Base-by-base conservation (phyloP, 2,888 invertebrate genomes). In the Empis livida region DNA sequence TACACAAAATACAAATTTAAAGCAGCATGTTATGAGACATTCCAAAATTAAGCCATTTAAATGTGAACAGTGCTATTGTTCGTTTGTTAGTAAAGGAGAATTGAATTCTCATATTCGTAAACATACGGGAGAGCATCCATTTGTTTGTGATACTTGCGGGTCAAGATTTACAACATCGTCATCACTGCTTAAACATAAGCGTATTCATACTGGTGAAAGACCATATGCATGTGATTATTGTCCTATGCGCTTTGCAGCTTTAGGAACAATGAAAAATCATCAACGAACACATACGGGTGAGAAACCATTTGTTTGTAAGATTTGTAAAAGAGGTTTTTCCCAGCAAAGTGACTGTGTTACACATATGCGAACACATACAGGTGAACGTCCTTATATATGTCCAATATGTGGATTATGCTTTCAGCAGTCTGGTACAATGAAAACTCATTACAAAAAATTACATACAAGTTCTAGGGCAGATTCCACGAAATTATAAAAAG, bases 61-160 rank as follows among this genome's bases (percentile, higher is more conserved):
- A 49, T 71, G 71, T 50, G 58, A 59, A 3, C 53, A 57, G 17
- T 79, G 78, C 55, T 63, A 67, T 1, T 65, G 70, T 55, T 61
- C 71, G 59, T 71, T 68, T 50, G 69, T 71, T 1, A 70, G 68
- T 39, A 71, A 71, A 52, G 41, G 64, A 1, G 78, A 78, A 54
- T 53, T 78, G 0, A 73, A 72, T 10, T 74, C 77, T 0, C 78
- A 78, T 56, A 61, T 58, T 0, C 69, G 78, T 0, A 77, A 73
- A 41, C 78, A 78, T 59, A 76, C 73, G 9, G 78, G 78, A 0
- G 77, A 76, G 0, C 77, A 77, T 51, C 78, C 78, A 0, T 78
- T 75, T 54, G 67, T 73, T 1, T 78, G 78, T 44, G 73, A 73
- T 14, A 71, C 70, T 8, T 78, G 78, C 40, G 68, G 71, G 0